Base-by-base conservation (phyloP, 30 jellyfish, hydroid and myxozoan species). In the Catostylus mosaicus region DNA sequence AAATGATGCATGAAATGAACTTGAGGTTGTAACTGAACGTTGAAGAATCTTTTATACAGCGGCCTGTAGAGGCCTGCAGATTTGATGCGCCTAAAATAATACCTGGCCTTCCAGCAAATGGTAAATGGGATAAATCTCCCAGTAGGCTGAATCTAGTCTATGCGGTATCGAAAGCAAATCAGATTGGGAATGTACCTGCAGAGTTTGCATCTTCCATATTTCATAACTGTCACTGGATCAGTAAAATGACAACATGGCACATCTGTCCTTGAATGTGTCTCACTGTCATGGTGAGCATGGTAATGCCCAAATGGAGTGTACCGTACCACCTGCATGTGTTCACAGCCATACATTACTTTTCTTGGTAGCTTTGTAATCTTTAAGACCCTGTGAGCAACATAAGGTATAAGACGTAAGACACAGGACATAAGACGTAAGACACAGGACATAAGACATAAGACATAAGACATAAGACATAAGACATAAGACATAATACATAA, bases 221-320 rank as follows among this genome's bases (percentile, higher is more conserved):
- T 67, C 52, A 46, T 56, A 38, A 92, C 82, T 3, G 90, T 75
- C 20, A 67, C 93, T 19, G 85, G 87, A 37, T 65, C 90, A 14
- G 84, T 77, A 23, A 31, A 83, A 45, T 95, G 99, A 66, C 99
- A 95, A 73, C 99, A 95, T n/a, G 99, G 98, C 1, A 91, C 73
- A 23, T 90, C 96, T 1, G 69, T 60, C 63, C 98, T 82, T 40
- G 43, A 27, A 60, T 92, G 98, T 0, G 96, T 85, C 62, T 95
- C 98, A 65, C 98, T 83, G 67, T 95, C 99, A 37, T 90, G 97
- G 72, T 95, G 99, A 0, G 99, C 99, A 67, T 89, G 98, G 77
- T 95, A 95, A 71, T 95, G 99, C 18, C 99, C 99, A 43, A 50
- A 37, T 56, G 90, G 84, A 0, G 74, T 76, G 86, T 95, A 95